Percentiles rank a stretch among this genome's conserved stretches.
Evolutionary conservation across 2,888 invertebrate species (phyloP).

Genomic region (Drosophila barbarae): DNA sequence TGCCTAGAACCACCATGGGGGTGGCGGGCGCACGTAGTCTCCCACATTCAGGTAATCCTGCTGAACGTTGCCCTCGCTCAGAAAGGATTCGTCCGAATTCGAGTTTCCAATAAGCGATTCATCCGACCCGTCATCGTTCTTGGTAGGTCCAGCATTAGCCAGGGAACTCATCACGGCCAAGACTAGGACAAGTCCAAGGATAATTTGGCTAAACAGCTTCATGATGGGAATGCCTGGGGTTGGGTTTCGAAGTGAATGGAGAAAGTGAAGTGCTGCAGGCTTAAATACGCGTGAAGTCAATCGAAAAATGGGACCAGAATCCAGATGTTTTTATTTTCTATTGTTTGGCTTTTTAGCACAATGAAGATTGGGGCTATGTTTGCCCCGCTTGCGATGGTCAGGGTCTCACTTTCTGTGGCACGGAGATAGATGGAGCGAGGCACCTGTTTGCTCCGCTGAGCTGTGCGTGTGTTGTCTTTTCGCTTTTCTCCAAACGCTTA

Average conservation of each 20-base stretch:
- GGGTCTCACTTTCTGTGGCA: conserved; percentile 1
- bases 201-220: conserved; percentile 47
- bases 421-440: too few species aligned
- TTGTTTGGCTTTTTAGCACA: conserved; percentile 21
- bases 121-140: neutral
- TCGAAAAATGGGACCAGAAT: conserved; percentile 5
- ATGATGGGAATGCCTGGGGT: conserved; percentile 21
- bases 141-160: conserved; percentile 11
- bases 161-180: conserved; percentile 39
- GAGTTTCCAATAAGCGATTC: neutral
- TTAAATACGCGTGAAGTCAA: conserved; percentile 18
- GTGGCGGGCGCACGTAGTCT: conserved; percentile 8
- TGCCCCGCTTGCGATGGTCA: conserved; percentile 11
- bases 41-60: conserved; percentile 32
- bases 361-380: conserved; percentile 11
- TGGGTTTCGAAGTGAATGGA: neutral
- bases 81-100: conserved; percentile 1
- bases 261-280: conserved; percentile 6
- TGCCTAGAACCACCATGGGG: conserved; percentile 36
- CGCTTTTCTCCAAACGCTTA: conserved; percentile 8
- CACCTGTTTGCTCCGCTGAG: neutral
- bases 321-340: conserved; percentile 8
- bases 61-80: conserved; percentile 4
- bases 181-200: conserved; percentile 40
- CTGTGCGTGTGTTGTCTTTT: conserved; percentile 10